Evolutionary conservation across 2,797 vertebrate genomes (phyloP), one percentile per base, ranked within the genome.

Genomic region (Halcyon leucocephala): DNA sequence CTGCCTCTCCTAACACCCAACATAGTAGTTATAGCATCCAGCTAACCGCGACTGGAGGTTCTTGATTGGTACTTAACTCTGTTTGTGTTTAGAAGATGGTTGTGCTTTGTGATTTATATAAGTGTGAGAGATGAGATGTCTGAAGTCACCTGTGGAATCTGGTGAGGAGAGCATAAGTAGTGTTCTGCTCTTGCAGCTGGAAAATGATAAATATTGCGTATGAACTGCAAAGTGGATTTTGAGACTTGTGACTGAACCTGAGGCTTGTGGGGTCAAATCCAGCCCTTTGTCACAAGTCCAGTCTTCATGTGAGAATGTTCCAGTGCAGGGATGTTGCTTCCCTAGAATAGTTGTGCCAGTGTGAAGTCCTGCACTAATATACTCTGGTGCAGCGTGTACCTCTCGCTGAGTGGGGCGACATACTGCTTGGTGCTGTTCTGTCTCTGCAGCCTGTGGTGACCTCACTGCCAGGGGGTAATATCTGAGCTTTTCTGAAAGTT

Each of bases 381-480:
- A 15, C 28, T 39, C 3, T 64, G 41, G 60, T 25, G 35, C 54
- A 1, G 1, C 7, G 20, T 6, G 44, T 62, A 4, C 57, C 18
- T 73, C 48, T 35, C 19, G 9, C 7, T 4, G 26, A 12, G 11
- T 16, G 35, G 54, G 46, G 12, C 69, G 69, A 35, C 16, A 1
- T 14, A 3, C 46, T 79, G 37, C 31, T 54, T 39, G 61, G 10
- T 76, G 54, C 74, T 74, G 1, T 58, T 65, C 11, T 66, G 17
- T 73, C 48, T 26, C 0, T 61, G 52, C 55, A 12, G 14, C 42
- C 37, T 39, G 12, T 52, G 1, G 0, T 46, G 42, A 44, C 42
- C 14, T 78, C 8, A 1, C 10, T 33, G 51, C 73, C 73, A 73
- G 55, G 28, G 6, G 60, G 24, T 8, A 28, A 7, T 22, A 14